These are phyloP conservation scores for Pharmacophagus antenor DNA, from an alignment of 2,888 invertebrate genomes.

Conservation along the genomic window DNA sequence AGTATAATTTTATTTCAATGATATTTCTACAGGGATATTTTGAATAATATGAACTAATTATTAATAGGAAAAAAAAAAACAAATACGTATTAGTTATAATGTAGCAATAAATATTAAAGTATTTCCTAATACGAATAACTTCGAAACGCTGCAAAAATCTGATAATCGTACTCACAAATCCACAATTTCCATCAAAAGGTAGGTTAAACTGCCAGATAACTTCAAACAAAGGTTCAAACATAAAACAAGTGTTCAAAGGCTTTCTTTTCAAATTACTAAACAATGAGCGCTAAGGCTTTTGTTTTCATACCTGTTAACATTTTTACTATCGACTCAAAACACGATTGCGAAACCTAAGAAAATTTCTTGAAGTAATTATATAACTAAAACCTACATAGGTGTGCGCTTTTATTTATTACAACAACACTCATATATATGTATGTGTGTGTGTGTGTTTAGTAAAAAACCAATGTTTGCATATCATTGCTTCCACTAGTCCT, in stretches of 20 bases:
- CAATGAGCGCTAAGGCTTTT: slow-evolving; percentile 28
- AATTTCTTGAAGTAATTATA: slow-evolving; percentile 20
- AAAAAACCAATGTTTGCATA: slow-evolving; percentile 39
- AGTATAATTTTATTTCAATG: background rate
- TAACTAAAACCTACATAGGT: slow-evolving; percentile 7
- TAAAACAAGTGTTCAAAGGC: slow-evolving; percentile 24
- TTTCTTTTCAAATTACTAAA: slow-evolving; percentile 27
- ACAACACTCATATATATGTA: background rate
- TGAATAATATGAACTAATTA: background rate
- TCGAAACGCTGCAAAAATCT: too few species aligned
- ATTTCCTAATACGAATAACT: too few species aligned
- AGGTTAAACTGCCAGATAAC: slow-evolving; percentile 15
- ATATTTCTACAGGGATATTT: background rate
- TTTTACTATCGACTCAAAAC: slow-evolving; percentile 24
- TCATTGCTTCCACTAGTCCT: slow-evolving; percentile 37
- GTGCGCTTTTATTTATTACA: background rate
- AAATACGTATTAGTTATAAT: too few species aligned
- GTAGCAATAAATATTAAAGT: too few species aligned
- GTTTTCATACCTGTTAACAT: slow-evolving; percentile 25
- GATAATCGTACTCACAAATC: too few species aligned
- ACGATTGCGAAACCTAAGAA: slow-evolving; percentile 21
- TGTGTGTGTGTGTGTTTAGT: background rate
- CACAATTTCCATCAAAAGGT: too few species aligned
- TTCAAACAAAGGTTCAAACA: slow-evolving; percentile 25
- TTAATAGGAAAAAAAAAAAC: too few species aligned